Conservation (phyloP, 2,113 vertebrate genomes). For the Callionymus lyra region DNA sequence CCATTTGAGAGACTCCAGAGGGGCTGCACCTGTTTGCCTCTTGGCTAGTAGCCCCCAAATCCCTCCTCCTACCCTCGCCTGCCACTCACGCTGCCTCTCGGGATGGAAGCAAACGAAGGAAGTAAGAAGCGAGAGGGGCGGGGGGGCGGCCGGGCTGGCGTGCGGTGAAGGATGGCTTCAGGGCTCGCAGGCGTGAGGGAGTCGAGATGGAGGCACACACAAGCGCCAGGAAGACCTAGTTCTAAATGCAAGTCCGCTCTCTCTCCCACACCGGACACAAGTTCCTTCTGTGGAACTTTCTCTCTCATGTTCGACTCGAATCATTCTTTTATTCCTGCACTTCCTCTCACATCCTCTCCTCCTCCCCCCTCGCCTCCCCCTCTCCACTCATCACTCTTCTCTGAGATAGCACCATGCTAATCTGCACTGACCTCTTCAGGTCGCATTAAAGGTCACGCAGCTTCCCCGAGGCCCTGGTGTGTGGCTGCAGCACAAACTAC, state of each 20-base stretch:
- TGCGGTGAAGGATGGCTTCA: constrained; percentile 65
- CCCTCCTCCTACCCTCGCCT: constrained; percentile 61
- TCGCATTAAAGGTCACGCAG: constrained; percentile 66
- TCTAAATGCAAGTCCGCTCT: constrained; percentile 57
- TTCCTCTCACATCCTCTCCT: constrained; percentile 22
- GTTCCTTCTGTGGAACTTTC: constrained; percentile 26
- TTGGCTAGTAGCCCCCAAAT: constrained; percentile 67
- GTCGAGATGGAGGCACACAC: constrained; percentile 40
- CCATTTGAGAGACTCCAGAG: constrained; percentile 72
- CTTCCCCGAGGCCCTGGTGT: constrained; percentile 47
- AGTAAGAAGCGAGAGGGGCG: constrained; percentile 17
- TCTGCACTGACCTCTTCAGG: constrained; percentile 65
- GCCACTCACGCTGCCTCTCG: constrained; percentile 66
- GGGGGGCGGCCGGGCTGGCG: constrained; percentile 36
- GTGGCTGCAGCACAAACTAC: constrained; percentile 1
- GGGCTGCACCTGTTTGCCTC: constrained; percentile 76
- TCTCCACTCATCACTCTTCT: constrained; percentile 11
- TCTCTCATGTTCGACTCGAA: constrained; percentile 41
- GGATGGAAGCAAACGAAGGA: constrained; percentile 47
- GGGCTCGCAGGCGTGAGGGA: constrained; percentile 62
- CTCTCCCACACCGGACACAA: constrained; percentile 44
- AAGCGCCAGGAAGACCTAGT: constrained; percentile 21
- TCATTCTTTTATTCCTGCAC: constrained; percentile 39
- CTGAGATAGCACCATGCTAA: constrained; percentile 45
- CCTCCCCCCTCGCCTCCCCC: neutral